Evolutionary conservation across 1,140 invertebrate species (phyloP), one percentile per base, ranked within the genome.

Genomic region (Trichomalopsis sarcophagae): DNA sequence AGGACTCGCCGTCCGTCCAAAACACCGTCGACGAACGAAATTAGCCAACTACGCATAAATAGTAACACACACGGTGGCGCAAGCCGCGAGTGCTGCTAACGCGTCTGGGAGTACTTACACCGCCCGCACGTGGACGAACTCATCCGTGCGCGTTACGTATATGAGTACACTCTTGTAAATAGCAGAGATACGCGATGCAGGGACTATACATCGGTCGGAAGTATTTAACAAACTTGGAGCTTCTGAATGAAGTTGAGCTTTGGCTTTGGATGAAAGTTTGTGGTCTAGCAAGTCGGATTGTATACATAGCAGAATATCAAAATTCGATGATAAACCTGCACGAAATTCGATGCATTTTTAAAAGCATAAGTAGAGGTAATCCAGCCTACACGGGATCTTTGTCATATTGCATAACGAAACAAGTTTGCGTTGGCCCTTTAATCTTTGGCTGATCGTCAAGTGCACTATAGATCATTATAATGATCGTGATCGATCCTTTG

Each of bases 11-110:
- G 50, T 47, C 17, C 75, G 36, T 17, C 75, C 6, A 77, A 50
- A 77, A 77, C 77, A 66, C 9, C 77, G 44, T 9, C 13, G 17
- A 79, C 50, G 30, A 66, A 79, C 77, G 30, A 66, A 79, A 79
- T 79, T 66, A 66, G 44, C n/a, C 21, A 76, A 76, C n/a, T 47
- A 50, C n/a, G 23, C 44, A 75, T 44, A 75, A 44, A 75, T 75
- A 75, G 30, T 44, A 75, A 75, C 21, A 71, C 68, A 71, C 68
- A 30, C 23, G 21, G 3, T 11, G 10, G 55, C 7, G 55, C 5
- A n/a, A 50, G 47, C 13, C 55, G 6, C 1, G 50, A 62, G 55
- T 21, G 55, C 21, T 10, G 17, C 50, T 55, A 55, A 17, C 50
- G 50, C 50, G 50, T 55, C 13, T 21, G 17, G 50, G 50, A 4